Evolutionary conservation across 2,113 vertebrate genomes (phyloP).

Genomic region (Nibea coibor): DNA sequence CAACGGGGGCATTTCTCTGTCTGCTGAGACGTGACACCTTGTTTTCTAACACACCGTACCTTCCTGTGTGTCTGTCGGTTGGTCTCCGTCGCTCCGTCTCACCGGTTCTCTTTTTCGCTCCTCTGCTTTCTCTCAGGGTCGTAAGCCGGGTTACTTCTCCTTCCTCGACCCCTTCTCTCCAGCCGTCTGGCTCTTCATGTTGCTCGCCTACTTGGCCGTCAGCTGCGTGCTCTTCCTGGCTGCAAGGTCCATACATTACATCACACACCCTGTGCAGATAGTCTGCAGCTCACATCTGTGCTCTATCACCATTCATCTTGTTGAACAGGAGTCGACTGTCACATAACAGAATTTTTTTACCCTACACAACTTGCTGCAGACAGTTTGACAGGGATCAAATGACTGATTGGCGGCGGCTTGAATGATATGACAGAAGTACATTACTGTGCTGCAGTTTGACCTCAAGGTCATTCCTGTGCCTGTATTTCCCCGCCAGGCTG

Average conservation of each 20-base stretch:
- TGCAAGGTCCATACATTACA: constrained; percentile 87
- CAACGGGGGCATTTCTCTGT: constrained; percentile 33
- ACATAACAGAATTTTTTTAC: constrained; percentile 34
- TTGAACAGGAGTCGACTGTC: constrained; percentile 50
- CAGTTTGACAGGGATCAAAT: constrained; percentile 51
- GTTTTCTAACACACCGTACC: constrained; percentile 34
- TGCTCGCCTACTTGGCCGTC: constrained; percentile 95
- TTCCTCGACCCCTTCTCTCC: constrained; percentile 97
- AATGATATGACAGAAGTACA: constrained; percentile 26
- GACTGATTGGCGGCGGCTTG: constrained; percentile 44
- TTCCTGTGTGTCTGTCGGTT: constrained; percentile 39
- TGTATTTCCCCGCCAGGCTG: constrained; percentile 80
- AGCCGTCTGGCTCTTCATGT: constrained; percentile 97
- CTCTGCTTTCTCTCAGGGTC: constrained; percentile 82
- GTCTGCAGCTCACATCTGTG: constrained; percentile 53
- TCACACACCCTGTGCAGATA: constrained; percentile 59
- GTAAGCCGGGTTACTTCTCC: constrained; percentile 96
- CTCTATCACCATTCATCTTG: constrained; percentile 54
- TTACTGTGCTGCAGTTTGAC: constrained; percentile 35
- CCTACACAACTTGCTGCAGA: constrained; percentile 25
- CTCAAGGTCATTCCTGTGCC: constrained; percentile 33
- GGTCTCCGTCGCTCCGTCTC: constrained; percentile 23
- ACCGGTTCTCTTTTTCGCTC: background rate
- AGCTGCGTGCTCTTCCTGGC: constrained; percentile 95
- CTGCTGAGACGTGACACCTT: constrained; percentile 37